Evolutionary conservation across 2,113 vertebrate species (phyloP), one percentile per base, ranked within the genome.

Genomic region (Eulacestoma nigropectus): DNA sequence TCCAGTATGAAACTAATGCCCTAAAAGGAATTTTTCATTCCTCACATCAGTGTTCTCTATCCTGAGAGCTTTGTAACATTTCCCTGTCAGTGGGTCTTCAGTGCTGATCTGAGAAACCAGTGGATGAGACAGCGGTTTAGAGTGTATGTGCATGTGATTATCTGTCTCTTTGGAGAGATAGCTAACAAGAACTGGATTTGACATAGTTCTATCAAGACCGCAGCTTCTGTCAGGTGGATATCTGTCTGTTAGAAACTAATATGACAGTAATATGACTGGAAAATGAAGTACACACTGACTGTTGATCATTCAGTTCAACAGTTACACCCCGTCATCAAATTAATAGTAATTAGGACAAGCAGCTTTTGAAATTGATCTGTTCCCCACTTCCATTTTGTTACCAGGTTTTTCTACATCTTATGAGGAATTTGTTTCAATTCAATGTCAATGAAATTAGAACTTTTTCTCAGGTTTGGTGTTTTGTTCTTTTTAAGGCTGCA

Each of bases 381-480:
- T 90, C 32, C 5, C 22, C 13, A 42, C 8, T 59, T 30, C 6
- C 18, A 47, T 55, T 78, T 65, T 70, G 41, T 63, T 69, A 77
- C 5, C 3, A 6, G 0, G 3, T 39, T 75, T 50, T 90, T 69
- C n/a, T 65, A 0, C 7, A 46, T 13, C 7, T 63, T 4, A 5
- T 18, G 6, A 75, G 13, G 22, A 62, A 89, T 55, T 50, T 35
- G 4, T 32, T 87, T 70, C 27, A 42, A 59, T 56, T 30, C n/a
- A 35, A 47, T 32, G 14, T 55, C 49, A 68, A 23, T 32, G 1
- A 69, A 76, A 29, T 56, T 20, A 30, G 7, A 25, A 29, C n/a
- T 67, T 76, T n/a, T 62, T 22, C 8, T 68, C 55, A 83, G 25
- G 14, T 47, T 76, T 68, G n/a, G 20, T 68, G 25, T 46, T 53